phyloP scores from a whole-genome alignment of 2,113 vertebrate species.

The Ptychochromis oligacanthus region DNA sequence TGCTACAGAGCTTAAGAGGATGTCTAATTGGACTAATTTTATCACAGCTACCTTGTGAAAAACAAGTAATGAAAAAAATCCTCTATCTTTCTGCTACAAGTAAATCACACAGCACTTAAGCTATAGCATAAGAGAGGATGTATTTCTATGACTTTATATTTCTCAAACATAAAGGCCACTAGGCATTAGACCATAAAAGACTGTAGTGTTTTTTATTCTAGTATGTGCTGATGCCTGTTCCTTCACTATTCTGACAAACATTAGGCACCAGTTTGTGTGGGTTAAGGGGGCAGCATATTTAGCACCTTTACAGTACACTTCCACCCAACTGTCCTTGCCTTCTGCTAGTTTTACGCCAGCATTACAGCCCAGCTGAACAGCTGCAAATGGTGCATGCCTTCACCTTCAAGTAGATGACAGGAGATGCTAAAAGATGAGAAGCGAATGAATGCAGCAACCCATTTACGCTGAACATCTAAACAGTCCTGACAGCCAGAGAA shows the following conservation, averaged over 20 bases:
- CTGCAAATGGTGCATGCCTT: slow-evolving; percentile 18
- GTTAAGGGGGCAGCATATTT: slow-evolving; percentile 6
- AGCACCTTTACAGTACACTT: not conserved
- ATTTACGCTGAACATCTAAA: slow-evolving; percentile 35
- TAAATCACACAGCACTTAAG: slow-evolving; percentile 50
- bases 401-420: slow-evolving; percentile 30
- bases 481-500: slow-evolving; percentile 30
- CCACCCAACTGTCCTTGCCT: not conserved
- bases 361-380: slow-evolving; percentile 3
- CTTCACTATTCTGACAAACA: not conserved
- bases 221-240: not conserved
- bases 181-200: not conserved
- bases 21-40: slow-evolving; percentile 73
- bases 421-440: slow-evolving; percentile 32
- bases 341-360: not conserved
- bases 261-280: not conserved
- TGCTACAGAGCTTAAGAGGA: slow-evolving; percentile 52
- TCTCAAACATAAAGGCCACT: slow-evolving; percentile 7
- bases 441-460: not conserved
- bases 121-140: not conserved
- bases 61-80: slow-evolving; percentile 48
- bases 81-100: slow-evolving; percentile 33
- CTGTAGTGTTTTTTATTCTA: not conserved
- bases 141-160: slow-evolving; percentile 31
- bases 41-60: slow-evolving; percentile 61